Evolutionary conservation across 2,113 vertebrate genomes (phyloP), one percentile per base, ranked within the genome.

Genomic region (Malurus melanocephalus): DNA sequence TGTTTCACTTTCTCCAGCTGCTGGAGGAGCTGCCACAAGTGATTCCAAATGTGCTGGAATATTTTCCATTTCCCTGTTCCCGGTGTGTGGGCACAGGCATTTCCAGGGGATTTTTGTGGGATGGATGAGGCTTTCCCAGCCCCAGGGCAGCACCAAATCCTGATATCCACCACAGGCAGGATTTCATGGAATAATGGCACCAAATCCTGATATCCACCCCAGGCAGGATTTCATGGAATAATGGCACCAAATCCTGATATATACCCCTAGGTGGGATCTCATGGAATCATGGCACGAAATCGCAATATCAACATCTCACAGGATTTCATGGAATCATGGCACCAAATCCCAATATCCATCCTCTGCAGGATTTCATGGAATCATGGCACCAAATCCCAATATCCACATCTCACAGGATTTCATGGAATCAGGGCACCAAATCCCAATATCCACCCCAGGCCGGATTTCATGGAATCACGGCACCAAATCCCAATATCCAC

Each of bases 11-110:
- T 45, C 46, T 51, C 65, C 78, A 16, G 13, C 16, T 16, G 7
- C 23, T 0, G 2, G 23, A 53, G 15, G 10, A 77, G 64, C 55
- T 53, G 8, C 51, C 23, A 3, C 4, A 11, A 35, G 8, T 3
- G 40, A 40, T 43, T 7, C 0, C 18, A 33, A 42, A 72, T 0
- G 0, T 1, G 17, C 17, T 2, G 3, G 52, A 89, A 38, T 0
- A 16, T 24, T 61, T 57, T 42, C 24, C 8, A n/a, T 48, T 40
- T 61, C 51, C 55, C 74, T 42, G 27, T 13, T 7, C 40, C 27
- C 18, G 0, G 2, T 10, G 21, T 11, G 2, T 16, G 6, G 7
- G 15, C 40, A 32, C 35, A 7, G 18, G 53, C 49, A 11, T 16
- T 56, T 68, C 68, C 30, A 2, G 0, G 3, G 2, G 4, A 6